Evolutionary conservation across 2,113 vertebrate species (phyloP).

Genomic region (Arenaria interpres): DNA sequence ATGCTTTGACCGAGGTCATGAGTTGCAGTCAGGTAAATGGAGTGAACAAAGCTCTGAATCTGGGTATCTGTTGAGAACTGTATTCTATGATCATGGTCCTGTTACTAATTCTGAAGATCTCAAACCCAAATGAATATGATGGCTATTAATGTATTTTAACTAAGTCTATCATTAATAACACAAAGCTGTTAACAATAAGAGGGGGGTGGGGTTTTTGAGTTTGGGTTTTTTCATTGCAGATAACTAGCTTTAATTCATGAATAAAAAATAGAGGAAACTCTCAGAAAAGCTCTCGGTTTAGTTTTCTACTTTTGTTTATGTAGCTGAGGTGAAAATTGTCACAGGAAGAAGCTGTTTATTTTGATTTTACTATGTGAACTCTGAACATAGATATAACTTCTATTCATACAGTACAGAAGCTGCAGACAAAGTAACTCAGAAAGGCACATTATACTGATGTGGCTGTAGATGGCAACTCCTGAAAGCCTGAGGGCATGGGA

Average conservation of each 20-base stretch:
- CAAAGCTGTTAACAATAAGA: neutral
- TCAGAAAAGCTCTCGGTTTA: neutral
- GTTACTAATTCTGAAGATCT: neutral
- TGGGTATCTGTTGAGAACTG: neutral
- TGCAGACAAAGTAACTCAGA: neutral
- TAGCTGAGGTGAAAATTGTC: neutral
- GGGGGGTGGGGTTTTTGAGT: accelerated
- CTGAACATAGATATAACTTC: neutral
- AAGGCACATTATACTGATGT: neutral
- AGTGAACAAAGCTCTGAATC: neutral
- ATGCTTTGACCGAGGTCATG: neutral
- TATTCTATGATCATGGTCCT: neutral
- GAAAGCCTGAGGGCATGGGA: neutral
- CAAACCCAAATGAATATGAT: neutral
- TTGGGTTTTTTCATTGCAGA: accelerated
- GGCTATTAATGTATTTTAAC: neutral
- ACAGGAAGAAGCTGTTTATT: neutral
- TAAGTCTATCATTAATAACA: neutral
- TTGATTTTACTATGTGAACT: neutral
- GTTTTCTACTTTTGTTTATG: neutral
- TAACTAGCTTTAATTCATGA: neutral
- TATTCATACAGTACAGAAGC: neutral
- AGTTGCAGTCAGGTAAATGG: neutral
- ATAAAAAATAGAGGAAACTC: neutral
- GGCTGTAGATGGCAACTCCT: neutral